Evolutionary conservation across 2,888 invertebrate species (phyloP).

Genomic region (Emmelina monodactyla): DNA sequence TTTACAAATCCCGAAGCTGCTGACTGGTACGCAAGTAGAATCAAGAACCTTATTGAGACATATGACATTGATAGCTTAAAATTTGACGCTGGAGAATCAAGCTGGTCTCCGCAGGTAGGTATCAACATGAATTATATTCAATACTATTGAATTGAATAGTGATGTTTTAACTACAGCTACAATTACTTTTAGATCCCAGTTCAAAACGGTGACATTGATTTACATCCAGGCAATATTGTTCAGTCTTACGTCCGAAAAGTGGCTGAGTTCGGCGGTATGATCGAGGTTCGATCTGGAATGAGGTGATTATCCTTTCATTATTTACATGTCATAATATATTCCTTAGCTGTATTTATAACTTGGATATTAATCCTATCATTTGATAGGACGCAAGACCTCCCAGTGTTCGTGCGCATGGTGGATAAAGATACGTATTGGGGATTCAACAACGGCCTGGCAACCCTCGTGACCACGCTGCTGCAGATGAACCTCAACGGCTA

Average conservation of each 20-base stretch:
- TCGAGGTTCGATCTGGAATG: slow-evolving; percentile 77
- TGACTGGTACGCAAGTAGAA: slow-evolving; percentile 64
- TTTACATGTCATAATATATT: no score
- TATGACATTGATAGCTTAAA: slow-evolving; percentile 78
- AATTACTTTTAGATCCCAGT: slow-evolving; percentile 49
- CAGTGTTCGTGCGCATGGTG: slow-evolving; percentile 78
- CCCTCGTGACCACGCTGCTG: slow-evolving; percentile 75
- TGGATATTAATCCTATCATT: background rate
- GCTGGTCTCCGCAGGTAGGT: slow-evolving; percentile 70
- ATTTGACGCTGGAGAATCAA: slow-evolving; percentile 83
- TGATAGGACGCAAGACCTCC: slow-evolving; percentile 70
- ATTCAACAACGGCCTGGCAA: slow-evolving; percentile 73
- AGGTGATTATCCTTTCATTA: no score
- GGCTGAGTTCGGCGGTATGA: slow-evolving; percentile 67
- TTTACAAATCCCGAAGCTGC: slow-evolving; percentile 75
- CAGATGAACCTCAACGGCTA: slow-evolving; percentile 72
- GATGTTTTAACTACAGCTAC: no score
- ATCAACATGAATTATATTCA: background rate
- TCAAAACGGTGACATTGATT: slow-evolving; percentile 58
- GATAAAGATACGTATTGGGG: slow-evolving; percentile 79
- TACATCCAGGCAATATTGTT: slow-evolving; percentile 67
- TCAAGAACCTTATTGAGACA: slow-evolving; percentile 60
- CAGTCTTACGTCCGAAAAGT: slow-evolving; percentile 63
- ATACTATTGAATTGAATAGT: no score
- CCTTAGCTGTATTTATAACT: background rate